phyloP scores from a whole-genome alignment of 2,797 vertebrate genomes.

The Linurgus olivaceus region DNA sequence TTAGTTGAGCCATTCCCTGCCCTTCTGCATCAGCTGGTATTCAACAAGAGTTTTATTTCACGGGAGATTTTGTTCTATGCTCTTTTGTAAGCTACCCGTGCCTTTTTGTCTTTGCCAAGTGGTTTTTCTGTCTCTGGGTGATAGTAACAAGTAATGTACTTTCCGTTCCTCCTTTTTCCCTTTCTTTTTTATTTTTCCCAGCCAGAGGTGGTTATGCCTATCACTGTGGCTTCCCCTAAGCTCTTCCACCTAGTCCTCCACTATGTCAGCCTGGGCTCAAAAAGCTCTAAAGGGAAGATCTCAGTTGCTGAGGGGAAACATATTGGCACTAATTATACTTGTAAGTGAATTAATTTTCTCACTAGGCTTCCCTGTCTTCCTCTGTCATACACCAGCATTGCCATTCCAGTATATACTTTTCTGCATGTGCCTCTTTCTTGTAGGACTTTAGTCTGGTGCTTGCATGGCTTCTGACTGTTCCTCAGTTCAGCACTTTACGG shows the following conservation, averaged over 20 bases:
- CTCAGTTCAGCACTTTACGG: slow-evolving; percentile 21
- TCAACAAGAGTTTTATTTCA: background rate
- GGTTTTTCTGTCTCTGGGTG: slow-evolving; percentile 36
- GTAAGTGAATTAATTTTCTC: slow-evolving; percentile 81
- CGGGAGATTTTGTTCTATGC: background rate
- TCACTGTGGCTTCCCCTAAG: slow-evolving; percentile 81
- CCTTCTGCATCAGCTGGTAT: background rate
- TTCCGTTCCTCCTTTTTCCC: slow-evolving; percentile 64
- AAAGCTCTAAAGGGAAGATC: slow-evolving; percentile 78
- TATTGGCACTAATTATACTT: slow-evolving; percentile 82
- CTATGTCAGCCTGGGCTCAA: slow-evolving; percentile 79
- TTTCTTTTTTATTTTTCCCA: slow-evolving; percentile 81
- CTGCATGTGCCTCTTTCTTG: background rate
- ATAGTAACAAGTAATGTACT: slow-evolving; percentile 49
- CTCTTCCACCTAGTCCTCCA: slow-evolving; percentile 80
- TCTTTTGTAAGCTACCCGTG: background rate
- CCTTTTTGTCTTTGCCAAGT: slow-evolving; percentile 53
- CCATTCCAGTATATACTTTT: background rate
- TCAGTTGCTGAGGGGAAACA: slow-evolving; percentile 81
- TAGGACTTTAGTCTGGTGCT: slow-evolving; percentile 29
- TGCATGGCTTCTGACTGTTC: slow-evolving; percentile 45
- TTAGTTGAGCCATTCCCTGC: background rate
- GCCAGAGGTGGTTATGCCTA: slow-evolving; percentile 82
- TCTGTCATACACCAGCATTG: background rate
- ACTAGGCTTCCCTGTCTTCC: slow-evolving; percentile 43